Base-by-base conservation (phyloP, 2,888 invertebrate species). In the Saturnia pavonia region DNA sequence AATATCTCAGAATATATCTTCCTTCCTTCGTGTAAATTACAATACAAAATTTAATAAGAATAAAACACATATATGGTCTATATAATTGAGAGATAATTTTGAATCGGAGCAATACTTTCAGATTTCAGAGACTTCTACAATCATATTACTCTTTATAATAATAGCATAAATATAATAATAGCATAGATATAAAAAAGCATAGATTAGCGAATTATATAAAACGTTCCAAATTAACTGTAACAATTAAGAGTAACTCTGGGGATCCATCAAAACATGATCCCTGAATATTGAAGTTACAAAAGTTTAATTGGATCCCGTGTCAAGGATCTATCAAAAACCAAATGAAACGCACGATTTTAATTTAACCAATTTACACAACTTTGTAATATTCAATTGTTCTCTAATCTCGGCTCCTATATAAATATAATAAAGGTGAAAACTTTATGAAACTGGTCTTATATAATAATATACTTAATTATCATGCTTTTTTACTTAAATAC, bases 301-400 rank as follows among this genome's bases (percentile, higher is more conserved):
- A 60, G 57, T 60, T 60, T 60, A 60, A 60, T 60, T 60, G 57
- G 57, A 60, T 60, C 57, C 27, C 27, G 12, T 60, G 57, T 60
- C 27, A 60, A 14, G 57, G 57, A 60, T 60, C 57, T 60, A 60
- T 60, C 57, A 60, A 60, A 27, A 27, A 60, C 25, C 57, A 60
- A 60, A 60, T 25, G 25, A 60, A 27, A 60, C 25, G 57, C 14
- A 60, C 57, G 57, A 27, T 60, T 60, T 60, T 60, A 60, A 60
- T 60, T 60, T 60, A 60, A 60, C 25, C 25, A 25, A 60, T 60
- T 60, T 11, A 12, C 57, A 60, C 12, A 60, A 27, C 57, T 60
- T 60, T 60, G 57, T 60, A 27, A 60, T 14, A 60, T 60, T 60
- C 27, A 60, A 27, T 60, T 54, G 22, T 54, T 11, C 9, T 54